phyloP scores from a whole-genome alignment of 2,113 vertebrate species.

The Syngnathus scovelli region DNA sequence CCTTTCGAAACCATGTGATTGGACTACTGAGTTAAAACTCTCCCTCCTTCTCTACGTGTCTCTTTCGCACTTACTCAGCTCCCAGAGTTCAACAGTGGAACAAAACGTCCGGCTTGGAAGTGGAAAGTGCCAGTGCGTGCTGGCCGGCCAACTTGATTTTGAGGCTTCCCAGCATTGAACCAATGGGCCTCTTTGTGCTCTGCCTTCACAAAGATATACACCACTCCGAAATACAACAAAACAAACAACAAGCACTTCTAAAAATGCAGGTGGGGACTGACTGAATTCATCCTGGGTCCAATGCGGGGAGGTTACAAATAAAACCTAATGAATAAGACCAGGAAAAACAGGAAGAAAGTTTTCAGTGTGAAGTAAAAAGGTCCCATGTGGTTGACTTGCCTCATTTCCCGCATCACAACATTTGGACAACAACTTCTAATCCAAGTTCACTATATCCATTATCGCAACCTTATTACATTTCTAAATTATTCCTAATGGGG shows the following conservation, averaged over 20 bases:
- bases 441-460: not conserved
- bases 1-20: conserved; percentile 38
- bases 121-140: conserved; percentile 63
- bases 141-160: conserved; percentile 38
- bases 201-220: conserved; percentile 50
- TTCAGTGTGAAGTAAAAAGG: conserved; percentile 37
- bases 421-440: not conserved
- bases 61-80: conserved; percentile 36
- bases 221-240: conserved; percentile 14
- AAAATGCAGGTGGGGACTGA: conserved; percentile 25
- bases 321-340: conserved; percentile 35
- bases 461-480: too few relatives aligned
- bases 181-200: conserved; percentile 63
- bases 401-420: conserved; percentile 1
- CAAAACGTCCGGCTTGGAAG: conserved; percentile 71
- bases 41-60: conserved; percentile 12
- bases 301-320: conserved; percentile 31
- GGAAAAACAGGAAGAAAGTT: conserved; percentile 50
- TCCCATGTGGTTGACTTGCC: conserved; percentile 16
- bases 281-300: conserved; percentile 6
- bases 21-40: conserved; percentile 32
- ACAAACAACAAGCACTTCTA: conserved; percentile 19
- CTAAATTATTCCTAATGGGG: too few relatives aligned
- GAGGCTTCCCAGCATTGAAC: conserved; percentile 44
- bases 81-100: conserved; percentile 71